Percentiles rank a stretch among this genome's conserved stretches.
These are phyloP conservation scores for Paramisgurnus dabryanus DNA, from an alignment of 2,113 vertebrate genomes.

Conservation along the genomic window DNA sequence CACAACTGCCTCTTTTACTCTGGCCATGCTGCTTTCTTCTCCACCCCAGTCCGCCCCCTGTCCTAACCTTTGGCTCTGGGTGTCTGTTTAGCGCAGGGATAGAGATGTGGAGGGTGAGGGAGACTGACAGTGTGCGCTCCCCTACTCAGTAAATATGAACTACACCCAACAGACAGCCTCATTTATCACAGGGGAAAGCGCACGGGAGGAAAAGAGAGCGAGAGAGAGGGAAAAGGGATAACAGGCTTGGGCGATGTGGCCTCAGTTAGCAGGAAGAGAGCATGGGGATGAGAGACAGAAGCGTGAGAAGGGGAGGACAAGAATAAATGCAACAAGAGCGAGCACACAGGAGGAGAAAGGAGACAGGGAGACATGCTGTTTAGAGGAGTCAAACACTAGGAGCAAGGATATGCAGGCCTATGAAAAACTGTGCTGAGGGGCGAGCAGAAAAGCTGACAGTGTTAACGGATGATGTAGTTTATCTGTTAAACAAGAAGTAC, in stretches of 20 bases:
- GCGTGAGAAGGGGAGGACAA: constrained; percentile 32
- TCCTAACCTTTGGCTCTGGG: constrained; percentile 76
- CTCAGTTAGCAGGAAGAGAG: constrained; percentile 3
- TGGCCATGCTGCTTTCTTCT: constrained; percentile 56
- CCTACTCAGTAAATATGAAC: constrained; percentile 86
- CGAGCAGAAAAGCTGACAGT: background rate
- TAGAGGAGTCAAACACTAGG: constrained; percentile 41
- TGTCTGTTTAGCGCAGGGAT: constrained; percentile 83
- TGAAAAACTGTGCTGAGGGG: background rate
- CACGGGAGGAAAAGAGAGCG: constrained; percentile 46
- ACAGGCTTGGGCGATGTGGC: constrained; percentile 31
- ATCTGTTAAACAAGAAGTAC: no score
- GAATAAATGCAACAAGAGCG: constrained; percentile 49
- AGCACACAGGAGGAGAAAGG: no score
- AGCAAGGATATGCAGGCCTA: no score
- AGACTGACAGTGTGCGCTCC: constrained; percentile 83
- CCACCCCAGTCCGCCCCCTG: constrained; percentile 52
- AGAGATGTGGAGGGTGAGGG: constrained; percentile 80
- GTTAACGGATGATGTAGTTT: background rate
- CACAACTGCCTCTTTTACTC: constrained; percentile 16
- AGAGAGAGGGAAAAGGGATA: constrained; percentile 42
- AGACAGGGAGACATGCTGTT: constrained; percentile 29
- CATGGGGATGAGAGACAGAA: constrained; percentile 32
- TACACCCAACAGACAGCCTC: constrained; percentile 80
- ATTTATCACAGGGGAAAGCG: constrained; percentile 77